Conservation (phyloP, 2,888 invertebrate genomes). For the Odontocolon sp. region DNA sequence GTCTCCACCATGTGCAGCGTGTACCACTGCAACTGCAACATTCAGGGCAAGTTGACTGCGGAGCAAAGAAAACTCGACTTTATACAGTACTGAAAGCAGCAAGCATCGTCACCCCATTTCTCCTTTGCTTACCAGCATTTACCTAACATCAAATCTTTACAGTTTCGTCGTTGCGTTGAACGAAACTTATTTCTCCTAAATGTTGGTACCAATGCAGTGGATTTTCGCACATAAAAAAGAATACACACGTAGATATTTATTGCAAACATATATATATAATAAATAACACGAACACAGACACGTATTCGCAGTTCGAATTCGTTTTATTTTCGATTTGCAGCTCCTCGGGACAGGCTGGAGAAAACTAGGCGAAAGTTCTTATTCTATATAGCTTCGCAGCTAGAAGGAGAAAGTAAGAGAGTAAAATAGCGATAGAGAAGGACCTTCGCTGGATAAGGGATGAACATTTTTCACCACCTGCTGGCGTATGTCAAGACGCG, state of each 20-base stretch:
- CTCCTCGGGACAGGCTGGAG: background rate
- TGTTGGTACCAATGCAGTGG: background rate
- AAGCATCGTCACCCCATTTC: background rate
- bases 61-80: conserved; percentile 8
- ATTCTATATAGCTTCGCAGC: conserved; percentile 1
- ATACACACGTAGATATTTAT: background rate
- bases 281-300: background rate
- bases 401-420: conserved; percentile 22
- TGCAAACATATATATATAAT: background rate
- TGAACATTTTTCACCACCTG: conserved; percentile 63
- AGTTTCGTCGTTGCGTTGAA: background rate
- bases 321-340: conserved; percentile 30
- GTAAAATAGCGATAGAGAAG: conserved; percentile 5
- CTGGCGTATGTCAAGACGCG: conserved; percentile 59
- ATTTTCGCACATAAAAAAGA: background rate
- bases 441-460: conserved; percentile 45
- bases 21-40: conserved; percentile 15
- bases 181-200: conserved; percentile 13
- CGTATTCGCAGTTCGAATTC: conserved; percentile 15
- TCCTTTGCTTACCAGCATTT: background rate
- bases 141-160: background rate
- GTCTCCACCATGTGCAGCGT: background rate
- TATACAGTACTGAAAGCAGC: background rate
- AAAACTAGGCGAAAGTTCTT: conserved; percentile 39
- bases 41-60: conserved; percentile 21